A percentile compares a stretch with the other conserved stretches of the same genome.
Evolutionary conservation across 2,797 vertebrate species (phyloP).

Genomic region (Enteromius paludinosus): DNA sequence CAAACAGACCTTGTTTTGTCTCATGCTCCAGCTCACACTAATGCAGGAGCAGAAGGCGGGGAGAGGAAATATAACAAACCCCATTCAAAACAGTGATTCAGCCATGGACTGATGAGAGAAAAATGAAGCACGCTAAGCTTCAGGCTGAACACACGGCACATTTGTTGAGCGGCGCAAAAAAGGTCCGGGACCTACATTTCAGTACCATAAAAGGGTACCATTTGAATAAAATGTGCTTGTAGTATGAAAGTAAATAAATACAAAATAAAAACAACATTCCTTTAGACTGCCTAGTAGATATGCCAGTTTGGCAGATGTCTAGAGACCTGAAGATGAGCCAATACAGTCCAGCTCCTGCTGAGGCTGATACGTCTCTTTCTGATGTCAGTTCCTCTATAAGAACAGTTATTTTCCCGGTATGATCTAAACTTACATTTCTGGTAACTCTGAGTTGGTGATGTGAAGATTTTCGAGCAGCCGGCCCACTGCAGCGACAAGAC

Average conservation of each 20-base stretch:
- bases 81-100: constrained; percentile 29
- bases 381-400: constrained; percentile 14
- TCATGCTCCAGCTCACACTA: constrained; percentile 32
- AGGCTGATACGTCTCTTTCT: background rate
- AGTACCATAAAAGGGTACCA: background rate
- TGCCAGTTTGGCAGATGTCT: constrained; percentile 1
- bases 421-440: constrained; percentile 3
- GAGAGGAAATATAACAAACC: constrained; percentile 47
- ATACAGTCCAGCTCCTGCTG: constrained; percentile 3
- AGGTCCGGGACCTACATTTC: background rate
- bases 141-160: constrained; percentile 4
- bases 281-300: background rate
- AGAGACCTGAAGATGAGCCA: background rate
- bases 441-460: background rate
- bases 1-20: constrained; percentile 69
- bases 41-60: constrained; percentile 6
- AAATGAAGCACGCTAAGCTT: background rate
- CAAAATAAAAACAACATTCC: background rate
- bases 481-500: background rate
- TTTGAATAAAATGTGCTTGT: background rate
- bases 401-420: constrained; percentile 13
- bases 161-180: background rate
- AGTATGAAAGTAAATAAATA: background rate
- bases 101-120: constrained; percentile 5
- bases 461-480: background rate